A percentile compares a stretch with the other conserved stretches of the same genome.
Evolutionary conservation across 1,140 invertebrate species (phyloP).

Genomic region (Drosophila aff.): DNA sequence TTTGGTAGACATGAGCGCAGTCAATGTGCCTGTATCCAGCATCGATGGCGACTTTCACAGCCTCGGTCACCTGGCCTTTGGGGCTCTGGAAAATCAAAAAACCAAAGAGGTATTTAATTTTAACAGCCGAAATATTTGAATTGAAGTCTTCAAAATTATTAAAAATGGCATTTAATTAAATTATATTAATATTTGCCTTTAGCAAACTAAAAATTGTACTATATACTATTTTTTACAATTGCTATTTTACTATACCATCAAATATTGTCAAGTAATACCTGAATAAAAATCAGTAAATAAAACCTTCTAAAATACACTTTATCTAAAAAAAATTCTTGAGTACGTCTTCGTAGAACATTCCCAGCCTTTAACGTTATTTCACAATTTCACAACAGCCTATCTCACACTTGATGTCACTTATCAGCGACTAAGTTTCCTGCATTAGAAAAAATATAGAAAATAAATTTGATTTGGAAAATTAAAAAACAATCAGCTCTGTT

Average conservation of each 20-base stretch:
- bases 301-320: background rate
- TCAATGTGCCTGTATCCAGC: constrained; percentile 93
- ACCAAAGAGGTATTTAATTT: too few relatives aligned
- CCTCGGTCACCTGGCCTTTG: constrained; percentile 89
- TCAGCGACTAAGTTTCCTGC: constrained; percentile 1
- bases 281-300: background rate
- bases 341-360: constrained; percentile 1
- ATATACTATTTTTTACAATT: too few relatives aligned
- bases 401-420: constrained; percentile 33
- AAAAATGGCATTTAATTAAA: too few relatives aligned
- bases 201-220: too few relatives aligned
- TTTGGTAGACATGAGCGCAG: constrained; percentile 92
- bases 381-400: constrained; percentile 34
- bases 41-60: constrained; percentile 91
- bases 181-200: too few relatives aligned
- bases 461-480: constrained; percentile 1
- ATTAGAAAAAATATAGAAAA: constrained; percentile 1
- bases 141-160: too few relatives aligned
- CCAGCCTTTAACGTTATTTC: constrained; percentile 17
- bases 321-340: constrained; percentile 2
- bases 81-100: constrained; percentile 89
- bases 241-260: background rate
- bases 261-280: constrained; percentile 3
- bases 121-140: too few relatives aligned
- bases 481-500: background rate